Evolutionary conservation across 1,140 invertebrate species (phyloP), one percentile per base, ranked within the genome.

Genomic region (Elysia chlorotica): DNA sequence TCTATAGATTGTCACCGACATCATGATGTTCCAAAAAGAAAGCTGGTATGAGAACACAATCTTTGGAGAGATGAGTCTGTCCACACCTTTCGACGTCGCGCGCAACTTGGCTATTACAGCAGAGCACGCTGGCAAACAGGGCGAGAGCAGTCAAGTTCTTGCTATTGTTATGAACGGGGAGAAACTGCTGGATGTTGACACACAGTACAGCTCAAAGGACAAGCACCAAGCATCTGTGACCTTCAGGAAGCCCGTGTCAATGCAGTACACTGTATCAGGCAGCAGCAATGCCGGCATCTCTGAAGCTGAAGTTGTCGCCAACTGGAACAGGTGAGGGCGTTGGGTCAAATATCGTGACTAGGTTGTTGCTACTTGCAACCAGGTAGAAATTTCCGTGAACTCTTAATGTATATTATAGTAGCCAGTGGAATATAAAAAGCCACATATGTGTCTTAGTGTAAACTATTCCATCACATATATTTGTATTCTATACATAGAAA

Each of bases 71-170:
- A 0, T 79, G n/a, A 62, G 65, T 30, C 30, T 81, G 19, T 30
- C 62, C 21, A 79, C 80, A 25, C 80, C 80, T 33, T 81, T 79
- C 66, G 56, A 59, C 36, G 33, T 37, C 6, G 31, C 75, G 5
- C 68, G 59, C 23, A 63, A 53, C 41, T n/a, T 48, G 41, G 10
- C 41, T n/a, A n/a, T 48, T 14, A 10, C 10, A n/a, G n/a, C 41
- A 10, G 10, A 48, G 41, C 41, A 48, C 10, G n/a, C 41, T 10
- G n/a, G 41, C 10, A 48, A 48, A n/a, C 10, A n/a, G 10, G 10
- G n/a, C 10, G 41, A n/a, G 10, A 10, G 41, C n/a, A n/a, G n/a
- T 10, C 10, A n/a, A 48, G n/a, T 14, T 14, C n/a, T 48, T 10
- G 41, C 41, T 14, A 48, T 48, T n/a, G 41, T 14, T n/a, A 48